Conservation (phyloP, 2,113 vertebrate genomes). For the Podarcis muralis region DNA sequence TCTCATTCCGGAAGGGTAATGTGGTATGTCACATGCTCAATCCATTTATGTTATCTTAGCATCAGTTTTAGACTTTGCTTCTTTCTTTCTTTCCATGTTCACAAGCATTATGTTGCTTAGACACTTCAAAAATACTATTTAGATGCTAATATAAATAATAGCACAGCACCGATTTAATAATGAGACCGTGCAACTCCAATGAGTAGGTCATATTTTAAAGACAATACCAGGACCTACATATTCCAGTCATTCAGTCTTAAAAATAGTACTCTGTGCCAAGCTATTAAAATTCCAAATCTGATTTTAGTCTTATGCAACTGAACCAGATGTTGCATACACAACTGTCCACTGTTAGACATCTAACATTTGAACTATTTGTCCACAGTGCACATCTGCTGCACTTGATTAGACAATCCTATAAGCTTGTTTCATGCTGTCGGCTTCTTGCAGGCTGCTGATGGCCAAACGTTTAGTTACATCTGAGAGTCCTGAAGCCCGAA, state of each 20-base stretch:
- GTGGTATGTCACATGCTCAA: too few relatives aligned
- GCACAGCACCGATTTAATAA: constrained; percentile 46
- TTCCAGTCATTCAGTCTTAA: constrained; percentile 60
- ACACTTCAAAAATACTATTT: constrained; percentile 37
- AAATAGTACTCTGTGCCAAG: constrained; percentile 38
- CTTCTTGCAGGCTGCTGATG: not conserved
- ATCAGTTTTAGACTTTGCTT: not conserved
- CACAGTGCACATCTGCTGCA: constrained; percentile 29
- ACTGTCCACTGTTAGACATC: constrained; percentile 27
- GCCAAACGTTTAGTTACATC: not conserved
- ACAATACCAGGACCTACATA: constrained; percentile 38
- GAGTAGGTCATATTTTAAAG: constrained; percentile 57
- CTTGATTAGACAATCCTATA: not conserved
- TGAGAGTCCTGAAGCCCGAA: not conserved
- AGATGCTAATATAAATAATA: constrained; percentile 3
- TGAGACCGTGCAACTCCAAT: constrained; percentile 60
- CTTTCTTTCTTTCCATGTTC: constrained; percentile 48
- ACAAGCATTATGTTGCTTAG: constrained; percentile 64
- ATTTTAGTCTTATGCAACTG: constrained; percentile 56
- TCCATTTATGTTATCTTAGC: not conserved
- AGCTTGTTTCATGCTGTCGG: not conserved
- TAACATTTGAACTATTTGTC: not conserved
- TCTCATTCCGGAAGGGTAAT: too few relatives aligned
- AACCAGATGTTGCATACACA: constrained; percentile 38
- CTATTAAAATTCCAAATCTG: constrained; percentile 39